phyloP scores from a whole-genome alignment of 2,113 vertebrate genomes.

The Pleuronectes platessa region DNA sequence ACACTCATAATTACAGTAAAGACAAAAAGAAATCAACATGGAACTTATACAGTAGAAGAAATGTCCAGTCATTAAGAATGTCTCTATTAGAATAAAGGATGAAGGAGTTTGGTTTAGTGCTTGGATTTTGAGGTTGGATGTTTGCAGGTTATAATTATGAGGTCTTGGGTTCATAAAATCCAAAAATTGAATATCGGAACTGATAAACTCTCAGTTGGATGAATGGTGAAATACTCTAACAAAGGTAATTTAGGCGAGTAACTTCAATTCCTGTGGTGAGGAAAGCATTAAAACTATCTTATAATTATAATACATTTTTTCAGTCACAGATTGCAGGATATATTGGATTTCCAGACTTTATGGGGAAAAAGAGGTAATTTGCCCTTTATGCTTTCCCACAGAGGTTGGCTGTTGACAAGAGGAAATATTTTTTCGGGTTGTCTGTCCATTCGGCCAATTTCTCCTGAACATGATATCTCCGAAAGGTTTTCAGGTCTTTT shows the following conservation, averaged over 20 bases:
- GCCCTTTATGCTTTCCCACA: not conserved
- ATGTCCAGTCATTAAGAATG: constrained; percentile 24
- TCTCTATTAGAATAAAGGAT: constrained; percentile 37
- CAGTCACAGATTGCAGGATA: not conserved
- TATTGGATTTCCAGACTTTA: constrained; percentile 13
- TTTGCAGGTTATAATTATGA: not conserved
- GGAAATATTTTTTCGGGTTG: too few species aligned
- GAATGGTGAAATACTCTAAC: not conserved
- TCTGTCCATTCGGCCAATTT: too few species aligned
- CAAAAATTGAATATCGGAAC: not conserved
- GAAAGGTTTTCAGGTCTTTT: too few species aligned
- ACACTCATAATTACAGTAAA: constrained; percentile 46
- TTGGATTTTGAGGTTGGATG: constrained; percentile 13
- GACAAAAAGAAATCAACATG: constrained; percentile 24
- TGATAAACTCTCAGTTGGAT: not conserved
- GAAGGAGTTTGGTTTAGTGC: not conserved
- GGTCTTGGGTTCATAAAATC: constrained; percentile 15
- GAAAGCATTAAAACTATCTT: not conserved
- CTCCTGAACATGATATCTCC: too few species aligned
- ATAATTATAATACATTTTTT: not conserved
- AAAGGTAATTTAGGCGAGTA: too few species aligned
- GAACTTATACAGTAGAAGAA: constrained; percentile 20
- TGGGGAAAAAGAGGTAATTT: not conserved
- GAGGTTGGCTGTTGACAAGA: too few species aligned
- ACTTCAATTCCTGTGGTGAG: too few species aligned